These are phyloP conservation scores for Drosophila orena DNA, from an alignment of 1,140 invertebrate species.

Conservation along the genomic window DNA sequence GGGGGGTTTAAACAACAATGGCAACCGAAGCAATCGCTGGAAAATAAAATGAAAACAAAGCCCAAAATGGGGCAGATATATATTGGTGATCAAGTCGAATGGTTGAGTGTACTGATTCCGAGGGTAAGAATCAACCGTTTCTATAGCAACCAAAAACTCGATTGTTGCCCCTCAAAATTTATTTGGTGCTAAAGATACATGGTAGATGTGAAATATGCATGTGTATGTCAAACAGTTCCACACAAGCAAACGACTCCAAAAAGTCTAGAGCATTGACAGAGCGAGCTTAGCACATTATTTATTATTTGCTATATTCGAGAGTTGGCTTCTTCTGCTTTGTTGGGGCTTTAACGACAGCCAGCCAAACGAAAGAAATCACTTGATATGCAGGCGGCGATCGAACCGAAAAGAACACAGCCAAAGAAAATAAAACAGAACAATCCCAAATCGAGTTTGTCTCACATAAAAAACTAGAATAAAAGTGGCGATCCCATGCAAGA, in stretches of 20 bases:
- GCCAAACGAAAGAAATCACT: slow-evolving; percentile 41
- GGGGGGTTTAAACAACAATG: slow-evolving; percentile 14
- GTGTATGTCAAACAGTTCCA: not conserved
- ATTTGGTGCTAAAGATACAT: no score
- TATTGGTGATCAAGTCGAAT: not conserved
- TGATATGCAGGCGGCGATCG: slow-evolving; percentile 56
- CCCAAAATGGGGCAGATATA: slow-evolving; percentile 5
- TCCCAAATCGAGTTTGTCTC: slow-evolving; percentile 25
- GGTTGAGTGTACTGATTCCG: not conserved
- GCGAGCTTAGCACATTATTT: slow-evolving; percentile 40
- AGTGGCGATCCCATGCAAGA: not conserved
- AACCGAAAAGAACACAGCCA: slow-evolving; percentile 5
- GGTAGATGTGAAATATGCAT: not conserved
- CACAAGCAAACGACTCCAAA: not conserved
- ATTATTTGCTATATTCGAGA: slow-evolving; percentile 44
- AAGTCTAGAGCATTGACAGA: not conserved
- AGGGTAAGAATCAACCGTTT: no score
- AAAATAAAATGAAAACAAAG: slow-evolving; percentile 11
- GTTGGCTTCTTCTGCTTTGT: slow-evolving; percentile 17
- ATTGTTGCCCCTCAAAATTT: no score
- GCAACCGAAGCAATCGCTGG: not conserved
- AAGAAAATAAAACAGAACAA: slow-evolving; percentile 28
- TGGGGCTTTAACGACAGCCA: slow-evolving; percentile 5
- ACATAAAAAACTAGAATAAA: slow-evolving; percentile 20
- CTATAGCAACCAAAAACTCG: no score